Base-by-base conservation (phyloP, 2,888 invertebrate species). In the Acleris cristana region DNA sequence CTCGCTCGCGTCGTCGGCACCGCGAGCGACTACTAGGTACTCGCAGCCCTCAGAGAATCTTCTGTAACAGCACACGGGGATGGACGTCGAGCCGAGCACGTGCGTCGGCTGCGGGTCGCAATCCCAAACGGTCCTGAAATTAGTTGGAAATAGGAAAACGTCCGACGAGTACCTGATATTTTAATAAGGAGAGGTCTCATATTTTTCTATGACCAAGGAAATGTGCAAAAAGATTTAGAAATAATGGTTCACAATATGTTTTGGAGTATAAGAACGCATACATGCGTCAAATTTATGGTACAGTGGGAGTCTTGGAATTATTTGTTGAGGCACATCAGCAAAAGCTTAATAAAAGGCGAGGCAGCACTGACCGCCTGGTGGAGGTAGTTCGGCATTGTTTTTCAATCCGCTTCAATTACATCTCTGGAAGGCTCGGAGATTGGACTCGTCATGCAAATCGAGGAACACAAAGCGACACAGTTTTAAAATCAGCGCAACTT, bases 111-210 rank as follows among this genome's bases (percentile, higher is more conserved):
- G 53, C 58, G 67, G 63, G 49, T 67, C 67, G 53, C 67, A 67
- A n/a, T 63, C 67, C 67, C 67, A 67, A 21, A 63, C 53, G 48
- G 67, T 67, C 67, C 67, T 67, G 67, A 58, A 67, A 67, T 58
- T 67, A 67, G 49, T 58, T 56, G 57, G 40, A 53, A 40, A 63
- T 63, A 67, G 63, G 54, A 67, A 58, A 52, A 45, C 19, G 23
- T 57, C 44, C 51, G 54, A 65, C 19, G 18, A 60, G n/a, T 10
- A 7, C 12, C 14, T 45, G 16, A 16, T 3, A 45, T n/a, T n/a
- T n/a, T n/a, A 6, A 45, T n/a, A 45, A 2, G n/a, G 16, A 45
- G 16, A 16, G 44, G 10, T n/a, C n/a, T 48, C 18, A 18, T 48
- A 48, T n/a, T 48, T 8, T 16, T n/a, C 0, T 48, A 18, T 18